Evolutionary conservation across 2,888 invertebrate species (phyloP), one percentile per base, ranked within the genome.

Genomic region (Linhomoeus sp.): DNA sequence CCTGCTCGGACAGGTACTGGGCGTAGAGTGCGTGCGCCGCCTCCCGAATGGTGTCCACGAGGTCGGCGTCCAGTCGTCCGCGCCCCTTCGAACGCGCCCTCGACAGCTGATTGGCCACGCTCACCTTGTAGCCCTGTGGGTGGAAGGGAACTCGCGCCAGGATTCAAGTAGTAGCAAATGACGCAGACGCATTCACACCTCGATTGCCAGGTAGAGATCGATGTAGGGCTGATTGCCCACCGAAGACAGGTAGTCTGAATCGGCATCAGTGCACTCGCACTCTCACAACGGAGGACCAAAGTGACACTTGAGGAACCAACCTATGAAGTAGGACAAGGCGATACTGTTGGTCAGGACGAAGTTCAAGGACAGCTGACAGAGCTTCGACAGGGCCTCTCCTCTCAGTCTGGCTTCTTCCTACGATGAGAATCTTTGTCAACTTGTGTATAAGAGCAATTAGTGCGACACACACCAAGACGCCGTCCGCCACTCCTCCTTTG

Each of bases 181-280:
- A n/a, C 17, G 3, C 19, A 40, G 5, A 40, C 23, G 22, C n/a
- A 5, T 17, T 12, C 50, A 33, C 43, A 75, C 77, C 76, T 79
- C 79, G 43, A 80, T 77, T 59, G 80, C 81, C 45, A 82, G 67
- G 62, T 80, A 81, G 64, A 81, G 80, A 64, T 77, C 80, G 53
- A 82, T 70, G 63, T 79, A 79, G 51, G 75, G 71, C 60, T 80
- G 78, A 36, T 76, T 76, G 47, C 76, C 76, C 46, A 78, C 74
- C 51, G 73, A 73, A 12, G 76, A 75, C 70, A 81, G 76, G 59
- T 77, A 81, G 64, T 82, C 72, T 69, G 60, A 41, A 62, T 60
- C 41, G n/a, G 5, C 2, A 7, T 2, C n/a, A 25, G 12, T 17
- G 7, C 5, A 38, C 26, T 7, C 19, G 9, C 22, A 41, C 5